Base-by-base conservation (phyloP, 2,888 invertebrate genomes). In the Rosalia funebris region DNA sequence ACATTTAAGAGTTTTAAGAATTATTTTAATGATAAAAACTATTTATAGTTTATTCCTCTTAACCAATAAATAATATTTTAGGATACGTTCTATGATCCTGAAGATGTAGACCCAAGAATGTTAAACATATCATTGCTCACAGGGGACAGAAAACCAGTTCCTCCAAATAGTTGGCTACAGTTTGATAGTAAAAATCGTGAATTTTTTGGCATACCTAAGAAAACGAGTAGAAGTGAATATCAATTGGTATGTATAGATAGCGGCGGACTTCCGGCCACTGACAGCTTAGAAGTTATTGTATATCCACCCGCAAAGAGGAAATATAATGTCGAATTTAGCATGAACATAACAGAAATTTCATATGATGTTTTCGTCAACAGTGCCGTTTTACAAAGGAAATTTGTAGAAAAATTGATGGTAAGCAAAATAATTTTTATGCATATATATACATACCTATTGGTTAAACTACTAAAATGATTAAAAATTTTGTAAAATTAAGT, bases 61-160 rank as follows among this genome's bases (percentile, higher is more conserved):
- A n/a, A n/a, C 25, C 25, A 25, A 25, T 25, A 25, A 25, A 25
- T 25, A 25, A 25, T n/a, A n/a, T n/a, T n/a, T 3, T 25, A 25
- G 87, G 93, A 96, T 76, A 92, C 94, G 1, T 96, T 96, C 85
- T 93, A 89, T 80, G 96, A 96, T 83, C 89, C 90, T 0, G 93
- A 95, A 79, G 94, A 94, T 77, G 91, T 91, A 11, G 88, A 88
- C 63, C 89, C 92, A 0, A 84, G 89, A 39, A 86, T 88, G 69
- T 83, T 96, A 66, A 87, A 87, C 41, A 84, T 96, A 65, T 87
- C 89, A 0, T 83, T 95, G 0, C 84, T 91, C 44, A 91, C 91
- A 60, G 88, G 86, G 67, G 91, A 93, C 71, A 85, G 91, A 57
- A 85, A 86, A 2, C 85, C 87, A 45, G 83, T 94, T 17, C 86